Evolutionary conservation across 2,113 vertebrate species (phyloP), one percentile per base, ranked within the genome.

Genomic region (Pionites leucogaster): DNA sequence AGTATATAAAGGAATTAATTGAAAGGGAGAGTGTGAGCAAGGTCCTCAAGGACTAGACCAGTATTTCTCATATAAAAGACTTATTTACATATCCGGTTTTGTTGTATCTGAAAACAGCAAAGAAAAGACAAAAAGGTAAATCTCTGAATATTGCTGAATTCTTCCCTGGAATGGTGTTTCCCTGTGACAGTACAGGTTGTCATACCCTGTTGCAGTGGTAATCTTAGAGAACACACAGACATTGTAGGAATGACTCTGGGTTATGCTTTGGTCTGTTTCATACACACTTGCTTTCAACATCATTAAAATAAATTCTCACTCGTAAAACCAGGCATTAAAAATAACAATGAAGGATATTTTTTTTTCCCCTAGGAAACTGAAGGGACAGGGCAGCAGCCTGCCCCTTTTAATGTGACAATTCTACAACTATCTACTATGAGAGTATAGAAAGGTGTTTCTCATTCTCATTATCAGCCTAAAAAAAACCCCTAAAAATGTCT

Each of bases 181-280:
- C 57, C 20, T 46, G 16, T 62, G 59, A 19, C 12, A n/a, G 7
- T 1, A 39, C 8, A 28, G 7, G 4, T 23, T 46, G 10, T 50
- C 0, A 0, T 63, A 37, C 13, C 7, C 14, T 2, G 1, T 22
- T 49, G 24, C 46, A 49, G 17, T 13, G 10, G 8, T n/a, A 37
- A 23, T 57, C 35, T 60, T 63, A 17, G 20, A 31, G 13, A 5
- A 15, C n/a, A 31, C 25, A 10, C 7, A 16, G 29, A 2, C 7
- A 10, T 29, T 57, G 13, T 5, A 53, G 49, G 25, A 70, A 24
- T 0, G 3, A 10, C 24, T 85, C 68, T 10, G 22, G 6, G 28
- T 71, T 82, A 25, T 52, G 28, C 22, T 88, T 60, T 37, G 31
- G 12, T 6, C 7, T 24, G 2, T 15, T 49, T 77, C 16, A 17